A percentile compares a stretch with the other conserved stretches of the same genome.
phyloP scores from a whole-genome alignment of 2,888 invertebrate species.

The Plagodis dolabraria region DNA sequence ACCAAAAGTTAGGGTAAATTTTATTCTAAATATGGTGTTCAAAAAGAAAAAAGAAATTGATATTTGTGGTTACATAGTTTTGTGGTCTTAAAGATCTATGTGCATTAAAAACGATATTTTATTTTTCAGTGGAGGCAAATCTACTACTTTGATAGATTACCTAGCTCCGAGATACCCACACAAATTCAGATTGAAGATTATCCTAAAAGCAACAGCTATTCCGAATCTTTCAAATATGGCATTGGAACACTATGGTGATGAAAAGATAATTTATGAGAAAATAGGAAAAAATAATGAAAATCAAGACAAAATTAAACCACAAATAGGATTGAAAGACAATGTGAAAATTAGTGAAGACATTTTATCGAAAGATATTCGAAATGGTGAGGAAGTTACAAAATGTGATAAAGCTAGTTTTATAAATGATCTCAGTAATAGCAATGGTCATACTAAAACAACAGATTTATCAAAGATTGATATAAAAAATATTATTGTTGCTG shows the following conservation, averaged over 20 bases:
- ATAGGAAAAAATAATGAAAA: slow-evolving; percentile 34
- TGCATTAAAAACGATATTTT: not conserved
- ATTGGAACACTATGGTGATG: slow-evolving; percentile 54
- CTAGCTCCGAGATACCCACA: slow-evolving; percentile 79
- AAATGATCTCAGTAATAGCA: no score
- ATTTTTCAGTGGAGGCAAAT: slow-evolving; percentile 74
- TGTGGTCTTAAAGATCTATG: no score
- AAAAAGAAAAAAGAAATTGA: no score
- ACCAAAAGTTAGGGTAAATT: no score
- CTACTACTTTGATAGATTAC: slow-evolving; percentile 65
- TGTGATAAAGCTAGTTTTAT: no score
- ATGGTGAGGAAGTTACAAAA: no score
- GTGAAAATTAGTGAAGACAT: slow-evolving; percentile 1
- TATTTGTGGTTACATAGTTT: no score
- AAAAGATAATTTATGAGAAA: slow-evolving; percentile 42
- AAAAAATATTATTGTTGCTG: slow-evolving; percentile 6
- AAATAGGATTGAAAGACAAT: not conserved
- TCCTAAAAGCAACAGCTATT: slow-evolving; percentile 56
- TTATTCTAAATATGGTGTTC: no score
- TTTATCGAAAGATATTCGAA: no score
- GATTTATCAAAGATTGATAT: slow-evolving; percentile 1
- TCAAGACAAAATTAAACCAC: not conserved
- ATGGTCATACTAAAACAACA: not conserved
- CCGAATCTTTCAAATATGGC: slow-evolving; percentile 48
- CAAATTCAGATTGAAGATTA: slow-evolving; percentile 71